These are phyloP conservation scores for Myotis myotis DNA, from an alignment of 2,797 vertebrate genomes.

Conservation along the genomic window DNA sequence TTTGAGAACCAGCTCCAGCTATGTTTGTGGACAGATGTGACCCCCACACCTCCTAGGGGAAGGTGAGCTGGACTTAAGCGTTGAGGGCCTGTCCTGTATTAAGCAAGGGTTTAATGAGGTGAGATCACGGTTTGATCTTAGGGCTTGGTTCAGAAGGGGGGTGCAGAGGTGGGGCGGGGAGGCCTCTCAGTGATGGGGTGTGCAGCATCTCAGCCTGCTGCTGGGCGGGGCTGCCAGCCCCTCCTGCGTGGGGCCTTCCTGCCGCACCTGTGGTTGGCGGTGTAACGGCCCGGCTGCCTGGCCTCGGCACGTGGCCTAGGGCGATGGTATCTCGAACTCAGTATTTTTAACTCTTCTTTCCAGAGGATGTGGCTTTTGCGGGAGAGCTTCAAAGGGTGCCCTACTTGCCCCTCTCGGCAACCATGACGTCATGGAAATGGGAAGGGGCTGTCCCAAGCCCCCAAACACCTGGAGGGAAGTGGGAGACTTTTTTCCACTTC, in stretches of 20 bases:
- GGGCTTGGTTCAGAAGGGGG: not conserved
- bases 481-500: conserved; percentile 72
- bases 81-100: not conserved
- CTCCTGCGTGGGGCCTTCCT: not conserved
- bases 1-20: not conserved
- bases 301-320: conserved; percentile 64
- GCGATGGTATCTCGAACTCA: conserved; percentile 65
- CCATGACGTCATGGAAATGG: conserved; percentile 80
- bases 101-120: not conserved
- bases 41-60: not conserved
- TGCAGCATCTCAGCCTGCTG: not conserved
- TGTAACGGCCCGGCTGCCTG: conserved; percentile 63
- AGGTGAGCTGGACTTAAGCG: not conserved
- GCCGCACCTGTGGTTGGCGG: conserved; percentile 61
- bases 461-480: conserved; percentile 77
- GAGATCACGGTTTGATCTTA: not conserved
- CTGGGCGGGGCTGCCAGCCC: not conserved
- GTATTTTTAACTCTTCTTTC: conserved; percentile 80
- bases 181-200: not conserved
- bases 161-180: not conserved
- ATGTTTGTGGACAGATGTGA: not conserved
- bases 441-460: conserved; percentile 49
- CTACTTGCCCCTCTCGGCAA: conserved; percentile 72
- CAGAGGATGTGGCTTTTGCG: conserved; percentile 85
- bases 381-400: conserved; percentile 77